Conservation (phyloP, 2,888 invertebrate genomes). For the Erebia aethiops region DNA sequence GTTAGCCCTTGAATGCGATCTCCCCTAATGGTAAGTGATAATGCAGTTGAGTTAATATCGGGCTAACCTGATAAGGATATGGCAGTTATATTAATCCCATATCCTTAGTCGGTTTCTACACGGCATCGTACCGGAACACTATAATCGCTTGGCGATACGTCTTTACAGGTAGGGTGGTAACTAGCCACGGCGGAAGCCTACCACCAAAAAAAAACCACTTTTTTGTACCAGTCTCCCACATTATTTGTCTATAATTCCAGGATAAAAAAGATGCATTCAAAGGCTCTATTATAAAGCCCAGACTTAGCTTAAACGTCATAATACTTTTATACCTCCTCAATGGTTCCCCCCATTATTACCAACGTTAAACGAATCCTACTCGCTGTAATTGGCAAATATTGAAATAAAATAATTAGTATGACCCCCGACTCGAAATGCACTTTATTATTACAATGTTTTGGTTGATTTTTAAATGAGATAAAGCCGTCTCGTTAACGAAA, state of each 20-base stretch:
- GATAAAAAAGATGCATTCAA: not conserved
- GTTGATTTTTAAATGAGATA: constrained; percentile 39
- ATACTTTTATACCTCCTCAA: constrained; percentile 20
- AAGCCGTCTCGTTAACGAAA: constrained; percentile 65
- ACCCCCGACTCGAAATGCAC: constrained; percentile 36
- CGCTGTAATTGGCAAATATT: constrained; percentile 68
- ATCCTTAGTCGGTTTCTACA: too few relatives aligned
- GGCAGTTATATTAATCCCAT: too few relatives aligned
- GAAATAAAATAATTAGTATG: constrained; percentile 64
- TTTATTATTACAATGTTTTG: constrained; percentile 33
- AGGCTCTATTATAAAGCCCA: constrained; percentile 1
- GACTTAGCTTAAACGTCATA: constrained; percentile 17
- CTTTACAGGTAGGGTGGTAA: too few relatives aligned
- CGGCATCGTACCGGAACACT: too few relatives aligned
- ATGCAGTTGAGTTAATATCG: too few relatives aligned
- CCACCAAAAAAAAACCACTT: too few relatives aligned
- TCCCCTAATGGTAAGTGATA: too few relatives aligned
- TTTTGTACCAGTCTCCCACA: not conserved
- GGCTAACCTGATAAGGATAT: too few relatives aligned
- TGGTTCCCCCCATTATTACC: constrained; percentile 40
- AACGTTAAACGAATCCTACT: constrained; percentile 53
- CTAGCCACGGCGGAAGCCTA: too few relatives aligned
- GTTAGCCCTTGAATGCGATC: too few relatives aligned
- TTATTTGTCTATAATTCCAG: not conserved
- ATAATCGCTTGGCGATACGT: too few relatives aligned